Evolutionary conservation across 2,888 invertebrate species (phyloP), one percentile per base, ranked within the genome.

Genomic region (Pseudococcus jackbeardsleyi): DNA sequence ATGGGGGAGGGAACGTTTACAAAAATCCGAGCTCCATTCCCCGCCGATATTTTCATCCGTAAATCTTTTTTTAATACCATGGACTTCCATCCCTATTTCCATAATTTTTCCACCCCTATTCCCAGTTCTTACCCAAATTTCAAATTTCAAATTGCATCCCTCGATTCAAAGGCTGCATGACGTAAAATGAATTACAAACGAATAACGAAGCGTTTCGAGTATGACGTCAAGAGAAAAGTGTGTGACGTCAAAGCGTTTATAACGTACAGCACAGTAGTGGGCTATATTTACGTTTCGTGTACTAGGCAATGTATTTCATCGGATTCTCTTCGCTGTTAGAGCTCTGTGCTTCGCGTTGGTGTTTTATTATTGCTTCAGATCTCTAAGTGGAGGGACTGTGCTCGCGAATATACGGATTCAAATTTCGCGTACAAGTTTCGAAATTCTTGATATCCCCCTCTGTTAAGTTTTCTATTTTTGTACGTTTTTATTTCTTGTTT

Each of bases 211-310:
- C 86, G 86, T 72, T 86, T 48, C 50, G 46, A 72, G 68, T 19
- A 64, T 86, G 86, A 86, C 86, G 86, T 86, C 86, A 86, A 72
- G 42, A 46, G 86, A 46, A 72, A 68, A 46, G 22, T 72, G n/a
- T 19, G 86, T 86, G 86, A 86, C 86, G 86, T 86, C 86, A 86
- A 86, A 86, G 48, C 42, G 72, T 46, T 46, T 33, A 46, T 82
- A 82, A 82, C 46, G 42, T 42, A 42, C 42, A 42, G 42, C 6
- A 82, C 79, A 82, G 54, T 72, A 48, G 86, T 86, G 72, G 86
- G 72, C 86, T 86, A 86, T 86, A 86, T 86, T 86, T 86, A 86
- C 86, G 86, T 86, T 86, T 86, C 86, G 86, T 86, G 86, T 68
- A 86, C 86, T 86, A 86, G 86, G 86, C 86, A 68, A 86, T 68